Evolutionary conservation across 2,888 invertebrate genomes (phyloP).

Genomic region (Dendrolimus houi): DNA sequence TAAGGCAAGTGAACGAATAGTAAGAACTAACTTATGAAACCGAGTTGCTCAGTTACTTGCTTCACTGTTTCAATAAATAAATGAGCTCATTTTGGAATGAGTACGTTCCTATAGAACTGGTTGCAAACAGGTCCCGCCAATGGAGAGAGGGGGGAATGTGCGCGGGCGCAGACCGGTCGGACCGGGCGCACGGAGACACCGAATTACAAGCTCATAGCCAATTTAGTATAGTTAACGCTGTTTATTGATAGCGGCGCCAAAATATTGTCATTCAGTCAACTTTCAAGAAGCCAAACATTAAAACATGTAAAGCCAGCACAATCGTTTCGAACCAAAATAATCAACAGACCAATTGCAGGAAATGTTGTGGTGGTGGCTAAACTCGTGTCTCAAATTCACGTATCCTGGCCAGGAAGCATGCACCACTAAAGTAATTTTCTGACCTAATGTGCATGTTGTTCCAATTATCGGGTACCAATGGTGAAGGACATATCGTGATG

Average conservation of each 20-base stretch:
- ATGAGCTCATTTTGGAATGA: neutral
- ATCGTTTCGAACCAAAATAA: too few species aligned
- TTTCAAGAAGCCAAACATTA: too few species aligned
- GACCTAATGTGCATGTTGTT: too few species aligned
- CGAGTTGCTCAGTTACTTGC: neutral
- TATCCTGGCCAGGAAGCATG: too few species aligned
- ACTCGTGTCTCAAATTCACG: too few species aligned
- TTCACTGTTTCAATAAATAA: neutral
- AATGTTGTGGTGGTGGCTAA: too few species aligned
- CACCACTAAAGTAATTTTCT: too few species aligned
- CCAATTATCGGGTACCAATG: too few species aligned
- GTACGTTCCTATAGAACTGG: constrained; percentile 14
- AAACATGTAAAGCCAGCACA: too few species aligned
- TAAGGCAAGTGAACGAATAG: too few species aligned
- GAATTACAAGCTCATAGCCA: constrained; percentile 13
- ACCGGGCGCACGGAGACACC: constrained; percentile 14
- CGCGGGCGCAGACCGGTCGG: constrained; percentile 7
- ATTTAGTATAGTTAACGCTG: neutral
- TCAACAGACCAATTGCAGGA: too few species aligned
- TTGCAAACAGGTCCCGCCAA: constrained; percentile 5
- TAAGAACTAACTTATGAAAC: neutral
- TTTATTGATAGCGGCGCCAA: neutral
- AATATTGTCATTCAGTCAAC: neutral
- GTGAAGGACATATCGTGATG: too few species aligned
- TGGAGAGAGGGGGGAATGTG: neutral